A percentile compares a stretch with the other conserved stretches of the same genome.
These are phyloP conservation scores for Mercenaria mercenaria DNA, from an alignment of 1,140 invertebrate genomes.

Conservation along the genomic window DNA sequence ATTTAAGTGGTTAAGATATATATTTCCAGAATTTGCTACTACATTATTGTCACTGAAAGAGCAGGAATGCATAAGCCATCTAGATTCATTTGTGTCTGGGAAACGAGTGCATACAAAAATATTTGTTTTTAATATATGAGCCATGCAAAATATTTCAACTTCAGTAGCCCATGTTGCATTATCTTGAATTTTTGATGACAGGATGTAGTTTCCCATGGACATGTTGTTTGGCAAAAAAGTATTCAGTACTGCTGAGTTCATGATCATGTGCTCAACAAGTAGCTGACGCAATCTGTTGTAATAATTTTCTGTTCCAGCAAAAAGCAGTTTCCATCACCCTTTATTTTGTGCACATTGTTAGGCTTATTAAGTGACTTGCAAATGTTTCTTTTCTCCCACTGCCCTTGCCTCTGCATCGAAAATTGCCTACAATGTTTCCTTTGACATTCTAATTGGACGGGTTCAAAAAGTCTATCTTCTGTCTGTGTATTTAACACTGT, in stretches of 20 bases:
- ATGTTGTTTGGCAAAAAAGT: background rate
- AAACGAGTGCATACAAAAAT: constrained; percentile 12
- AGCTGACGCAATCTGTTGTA: background rate
- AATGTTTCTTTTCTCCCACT: background rate
- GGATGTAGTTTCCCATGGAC: background rate
- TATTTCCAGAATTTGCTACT: background rate
- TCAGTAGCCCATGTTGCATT: constrained; percentile 30
- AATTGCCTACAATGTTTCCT: too few species aligned
- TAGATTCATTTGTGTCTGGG: background rate
- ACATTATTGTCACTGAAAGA: background rate
- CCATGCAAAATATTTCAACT: constrained; percentile 36
- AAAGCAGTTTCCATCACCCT: background rate
- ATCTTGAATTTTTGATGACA: background rate
- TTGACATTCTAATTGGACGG: background rate
- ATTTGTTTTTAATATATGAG: constrained; percentile 18
- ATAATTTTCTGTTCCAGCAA: background rate
- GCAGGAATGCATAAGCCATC: background rate
- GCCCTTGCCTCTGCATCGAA: too few species aligned
- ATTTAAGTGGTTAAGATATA: constrained; percentile 25
- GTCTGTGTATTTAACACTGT: too few species aligned
- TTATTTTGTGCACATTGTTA: background rate
- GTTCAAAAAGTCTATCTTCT: too few species aligned
- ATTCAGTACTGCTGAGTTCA: background rate
- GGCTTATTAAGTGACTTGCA: background rate
- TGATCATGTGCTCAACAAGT: background rate